Evolutionary conservation across 2,888 invertebrate species (phyloP).

Genomic region (Archips crataeganus): DNA sequence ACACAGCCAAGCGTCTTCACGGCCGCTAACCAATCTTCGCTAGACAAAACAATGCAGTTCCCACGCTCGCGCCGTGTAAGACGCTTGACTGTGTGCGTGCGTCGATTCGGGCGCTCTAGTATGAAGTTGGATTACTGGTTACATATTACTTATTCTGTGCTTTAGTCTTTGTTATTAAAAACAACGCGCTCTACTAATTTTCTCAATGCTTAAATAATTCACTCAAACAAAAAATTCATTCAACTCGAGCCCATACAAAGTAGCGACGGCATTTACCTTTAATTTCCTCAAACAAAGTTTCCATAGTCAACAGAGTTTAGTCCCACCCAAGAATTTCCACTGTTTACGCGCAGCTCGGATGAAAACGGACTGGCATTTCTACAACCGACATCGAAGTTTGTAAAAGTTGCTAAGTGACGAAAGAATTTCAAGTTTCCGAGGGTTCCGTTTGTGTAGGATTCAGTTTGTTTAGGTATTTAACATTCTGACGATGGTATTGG

Average conservation of each 20-base stretch:
- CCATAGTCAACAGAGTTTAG: slow-evolving; percentile 31
- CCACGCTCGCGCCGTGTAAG: too few species aligned
- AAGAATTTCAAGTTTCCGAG: slow-evolving; percentile 16
- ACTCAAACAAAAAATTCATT: not conserved
- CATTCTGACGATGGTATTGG: not conserved
- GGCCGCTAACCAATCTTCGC: too few species aligned
- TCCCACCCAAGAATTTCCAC: slow-evolving; percentile 25
- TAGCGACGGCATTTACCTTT: not conserved
- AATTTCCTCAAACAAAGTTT: slow-evolving; percentile 1
- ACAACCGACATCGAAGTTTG: slow-evolving; percentile 31
- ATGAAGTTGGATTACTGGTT: too few species aligned
- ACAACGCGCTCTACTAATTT: too few species aligned
- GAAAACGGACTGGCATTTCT: slow-evolving; percentile 22
- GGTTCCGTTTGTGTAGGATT: slow-evolving; percentile 13
- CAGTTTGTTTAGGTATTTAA: not conserved
- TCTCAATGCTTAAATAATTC: not conserved
- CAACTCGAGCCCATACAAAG: not conserved
- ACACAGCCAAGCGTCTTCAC: too few species aligned
- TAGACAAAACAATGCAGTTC: too few species aligned
- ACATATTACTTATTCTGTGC: too few species aligned
- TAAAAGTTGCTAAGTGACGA: slow-evolving; percentile 6
- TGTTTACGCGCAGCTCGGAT: slow-evolving; percentile 16
- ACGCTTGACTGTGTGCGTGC: too few species aligned
- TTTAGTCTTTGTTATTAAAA: too few species aligned
- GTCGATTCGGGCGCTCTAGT: too few species aligned